Evolutionary conservation across 2,888 invertebrate species (phyloP), one percentile per base, ranked within the genome.

Genomic region (Therioaphis trifolii): DNA sequence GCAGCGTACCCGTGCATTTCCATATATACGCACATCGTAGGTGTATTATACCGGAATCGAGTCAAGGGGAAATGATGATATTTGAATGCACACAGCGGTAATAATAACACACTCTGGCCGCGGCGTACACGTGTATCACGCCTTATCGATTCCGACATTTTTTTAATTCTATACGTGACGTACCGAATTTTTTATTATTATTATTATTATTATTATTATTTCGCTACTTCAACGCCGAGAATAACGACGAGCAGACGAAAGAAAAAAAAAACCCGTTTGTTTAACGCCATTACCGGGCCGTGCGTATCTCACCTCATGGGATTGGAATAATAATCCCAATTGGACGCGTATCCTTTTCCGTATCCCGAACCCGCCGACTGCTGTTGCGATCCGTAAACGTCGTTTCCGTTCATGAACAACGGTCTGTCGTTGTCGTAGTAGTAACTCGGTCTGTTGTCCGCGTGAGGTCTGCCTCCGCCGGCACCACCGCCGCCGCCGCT

Each of bases 321-420:
- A 49, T 82, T 82, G 1, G 82, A 74, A 40, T 82, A 58, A 82
- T 82, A 82, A 15, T 82, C 74, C 82, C 82, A 82, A 74, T 82
- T 82, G 0, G 82, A 82, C 24, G 82, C 82, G 61, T 82, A 82
- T 63, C 82, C 82, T 63, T 82, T 82, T 52, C n/a, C 72, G 18
- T 82, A 63, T 49, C 80, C 72, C n/a, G 72, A 40, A 12, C 72
- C 24, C 35, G 15, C 15, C 24, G 63, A 63, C 24, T 69, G 68
- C 18, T 66, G 66, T 4, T 35, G 49, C 11, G 79, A 82, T 40
- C 72, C 82, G 24, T 82, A 82, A 1, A 69, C 55, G 24, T 78
- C 78, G n/a, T 72, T 74, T 35, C 72, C 74, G 21, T 82, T 63
- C 29, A 21, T 40, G 24, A 35, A 82, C 0, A 52, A 74, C 1